phyloP scores from a whole-genome alignment of 2,888 invertebrate genomes.

The Pheosia tremula region DNA sequence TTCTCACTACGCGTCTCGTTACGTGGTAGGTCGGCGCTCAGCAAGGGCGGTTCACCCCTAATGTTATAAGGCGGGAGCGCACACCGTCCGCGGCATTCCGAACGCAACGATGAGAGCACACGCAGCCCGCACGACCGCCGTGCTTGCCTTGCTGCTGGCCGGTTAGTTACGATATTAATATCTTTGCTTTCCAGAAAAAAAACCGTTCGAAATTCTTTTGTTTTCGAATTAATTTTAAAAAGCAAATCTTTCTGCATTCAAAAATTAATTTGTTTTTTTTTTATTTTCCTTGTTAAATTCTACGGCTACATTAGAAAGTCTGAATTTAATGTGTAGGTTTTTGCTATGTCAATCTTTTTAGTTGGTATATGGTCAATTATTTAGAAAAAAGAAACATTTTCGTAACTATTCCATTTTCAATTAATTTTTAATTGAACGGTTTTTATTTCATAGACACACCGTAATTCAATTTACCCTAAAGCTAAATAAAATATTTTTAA shows the following conservation, averaged over 20 bases:
- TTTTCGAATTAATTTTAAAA: too few species aligned
- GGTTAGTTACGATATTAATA: slow-evolving; percentile 55
- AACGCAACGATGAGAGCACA: slow-evolving; percentile 62
- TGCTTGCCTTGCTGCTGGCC: slow-evolving; percentile 64
- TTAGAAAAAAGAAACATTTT: too few species aligned
- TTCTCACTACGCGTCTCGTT: slow-evolving; percentile 14
- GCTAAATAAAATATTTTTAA: background rate
- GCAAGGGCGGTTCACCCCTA: slow-evolving; percentile 56
- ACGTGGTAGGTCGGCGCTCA: slow-evolving; percentile 36
- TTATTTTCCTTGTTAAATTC: too few species aligned
- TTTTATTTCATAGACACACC: background rate
- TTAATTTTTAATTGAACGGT: background rate
- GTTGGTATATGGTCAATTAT: too few species aligned
- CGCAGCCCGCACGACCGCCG: slow-evolving; percentile 57
- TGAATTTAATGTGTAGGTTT: too few species aligned
- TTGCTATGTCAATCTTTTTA: too few species aligned
- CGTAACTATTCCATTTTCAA: background rate
- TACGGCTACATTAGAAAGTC: too few species aligned
- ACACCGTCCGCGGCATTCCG: slow-evolving; percentile 58
- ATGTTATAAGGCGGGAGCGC: slow-evolving; percentile 63
- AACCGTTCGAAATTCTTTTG: background rate
- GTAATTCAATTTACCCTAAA: too few species aligned
- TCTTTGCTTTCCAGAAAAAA: slow-evolving; percentile 11
- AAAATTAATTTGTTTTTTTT: too few species aligned
- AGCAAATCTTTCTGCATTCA: too few species aligned